phyloP scores from a whole-genome alignment of 2,797 vertebrate species.

The Rhadinocentrus ornatus region DNA sequence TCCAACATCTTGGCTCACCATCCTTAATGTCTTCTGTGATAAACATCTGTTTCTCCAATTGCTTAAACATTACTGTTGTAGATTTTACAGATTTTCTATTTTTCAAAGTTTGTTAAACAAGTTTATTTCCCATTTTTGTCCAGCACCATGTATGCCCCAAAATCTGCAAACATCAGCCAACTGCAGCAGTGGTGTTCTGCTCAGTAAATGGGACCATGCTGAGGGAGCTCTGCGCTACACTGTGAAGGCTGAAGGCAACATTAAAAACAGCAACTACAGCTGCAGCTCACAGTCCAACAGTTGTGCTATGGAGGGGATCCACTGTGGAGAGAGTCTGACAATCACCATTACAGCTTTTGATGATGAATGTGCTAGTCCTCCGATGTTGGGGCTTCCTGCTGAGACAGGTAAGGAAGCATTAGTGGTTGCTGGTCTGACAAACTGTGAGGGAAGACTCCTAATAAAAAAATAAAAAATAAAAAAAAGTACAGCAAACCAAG shows the following conservation, averaged over 20 bases:
- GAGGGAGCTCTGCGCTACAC: constrained; percentile 78
- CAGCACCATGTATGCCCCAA: constrained; percentile 84
- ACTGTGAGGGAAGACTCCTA: background rate
- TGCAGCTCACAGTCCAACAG: constrained; percentile 78
- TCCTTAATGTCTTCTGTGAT: background rate
- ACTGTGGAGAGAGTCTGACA: constrained; percentile 81
- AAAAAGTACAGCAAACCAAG: too few species aligned
- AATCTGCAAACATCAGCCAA: constrained; percentile 70
- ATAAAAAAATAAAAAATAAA: too few species aligned
- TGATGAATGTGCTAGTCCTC: constrained; percentile 76
- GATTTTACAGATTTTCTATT: background rate
- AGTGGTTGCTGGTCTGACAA: background rate
- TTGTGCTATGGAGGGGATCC: constrained; percentile 74
- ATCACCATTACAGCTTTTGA: constrained; percentile 78
- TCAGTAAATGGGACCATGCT: constrained; percentile 79
- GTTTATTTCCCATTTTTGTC: constrained; percentile 3
- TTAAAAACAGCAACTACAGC: constrained; percentile 63
- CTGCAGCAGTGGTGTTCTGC: constrained; percentile 69
- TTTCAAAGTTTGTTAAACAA: background rate
- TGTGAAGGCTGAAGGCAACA: constrained; percentile 78
- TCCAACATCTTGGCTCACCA: background rate
- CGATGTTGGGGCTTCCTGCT: constrained; percentile 63
- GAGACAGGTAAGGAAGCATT: constrained; percentile 74
- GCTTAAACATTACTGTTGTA: background rate
- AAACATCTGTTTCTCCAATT: background rate